Base-by-base conservation (phyloP, 2,113 vertebrate species). In the Microtus richardsoni region DNA sequence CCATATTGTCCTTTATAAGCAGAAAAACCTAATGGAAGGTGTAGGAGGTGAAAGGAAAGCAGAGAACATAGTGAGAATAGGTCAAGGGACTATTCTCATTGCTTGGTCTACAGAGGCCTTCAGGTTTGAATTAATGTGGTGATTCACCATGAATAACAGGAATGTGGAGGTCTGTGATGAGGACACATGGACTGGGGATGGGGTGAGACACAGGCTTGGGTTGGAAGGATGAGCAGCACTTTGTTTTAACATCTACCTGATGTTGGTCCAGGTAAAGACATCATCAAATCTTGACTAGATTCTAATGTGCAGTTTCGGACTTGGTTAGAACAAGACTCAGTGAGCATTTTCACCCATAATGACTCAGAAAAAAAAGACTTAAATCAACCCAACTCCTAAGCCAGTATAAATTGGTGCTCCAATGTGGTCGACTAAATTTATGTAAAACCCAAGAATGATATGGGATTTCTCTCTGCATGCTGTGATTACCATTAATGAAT, bases 1-100 rank as follows among this genome's bases (percentile, higher is more conserved):
- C 89, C 82, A n/a, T 86, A 87, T 88, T 91, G 88, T 75, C 89
- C 94, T 91, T 84, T 83, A 94, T 78, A 83, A 89, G 77, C 41
- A 19, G 21, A 41, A 93, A 68, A 84, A 28, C 47, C 54, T 92
- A 89, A 36, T 36, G 26, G 41, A 89, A 95, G 74, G 74, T 66
- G 47, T 30, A 44, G 7, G 8, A 71, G 33, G 89, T 64, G 85
- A 95, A 88, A 75, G 3, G 73, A 79, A 44, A 10, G 58, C 10
- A 71, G 75, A 87, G 60, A 70, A 36, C 16, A 54, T 83, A 75
- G 92, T 41, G 78, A 47, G 60, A 44, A 64, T 52, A 75, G 54
- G 17, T 24, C 70, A 44, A 16, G 44, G 88, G 58, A 88, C 44
- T 88, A n/a, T 70, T 4, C 10, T 79, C 52, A 80, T 41, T 68